A percentile compares a stretch with the other conserved stretches of the same genome.
Conservation (phyloP, 2,888 invertebrate genomes). For the Andrena chrysosceles region DNA sequence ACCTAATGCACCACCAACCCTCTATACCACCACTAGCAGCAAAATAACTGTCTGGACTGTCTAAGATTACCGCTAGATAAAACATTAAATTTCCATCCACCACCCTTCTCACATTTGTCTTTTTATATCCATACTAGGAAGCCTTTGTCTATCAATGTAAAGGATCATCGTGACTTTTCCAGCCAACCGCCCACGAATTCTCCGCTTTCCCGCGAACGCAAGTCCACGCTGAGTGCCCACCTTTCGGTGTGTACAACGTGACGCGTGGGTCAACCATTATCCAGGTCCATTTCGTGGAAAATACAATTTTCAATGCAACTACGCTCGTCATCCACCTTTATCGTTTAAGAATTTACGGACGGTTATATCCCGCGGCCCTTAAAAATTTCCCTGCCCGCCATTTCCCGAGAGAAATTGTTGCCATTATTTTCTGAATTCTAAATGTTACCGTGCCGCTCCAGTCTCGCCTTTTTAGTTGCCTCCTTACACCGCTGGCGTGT, state of each 20-base stretch:
- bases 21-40: too few relatives aligned
- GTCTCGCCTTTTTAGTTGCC: neutral
- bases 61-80: too few relatives aligned
- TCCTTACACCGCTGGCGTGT: neutral
- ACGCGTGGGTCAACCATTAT: slow-evolving; percentile 22
- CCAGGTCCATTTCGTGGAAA: slow-evolving; percentile 28
- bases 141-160: neutral
- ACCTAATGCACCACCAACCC: too few relatives aligned
- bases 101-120: neutral
- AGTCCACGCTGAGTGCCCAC: neutral
- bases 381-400: slow-evolving; percentile 14
- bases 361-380: neutral
- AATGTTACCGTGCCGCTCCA: neutral
- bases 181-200: neutral
- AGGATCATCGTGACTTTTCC: neutral
- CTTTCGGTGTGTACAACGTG: neutral
- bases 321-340: slow-evolving; percentile 35
- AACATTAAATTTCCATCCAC: too few relatives aligned
- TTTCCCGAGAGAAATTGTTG: neutral
- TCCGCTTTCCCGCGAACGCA: neutral
- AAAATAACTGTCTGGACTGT: too few relatives aligned
- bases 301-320: slow-evolving; percentile 29
- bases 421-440: slow-evolving; percentile 25
- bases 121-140: neutral
- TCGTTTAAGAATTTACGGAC: slow-evolving; percentile 30